Percentiles rank a stretch among this genome's conserved stretches.
Conservation (phyloP, 2,888 invertebrate genomes). For the Drosophila mettleri region DNA sequence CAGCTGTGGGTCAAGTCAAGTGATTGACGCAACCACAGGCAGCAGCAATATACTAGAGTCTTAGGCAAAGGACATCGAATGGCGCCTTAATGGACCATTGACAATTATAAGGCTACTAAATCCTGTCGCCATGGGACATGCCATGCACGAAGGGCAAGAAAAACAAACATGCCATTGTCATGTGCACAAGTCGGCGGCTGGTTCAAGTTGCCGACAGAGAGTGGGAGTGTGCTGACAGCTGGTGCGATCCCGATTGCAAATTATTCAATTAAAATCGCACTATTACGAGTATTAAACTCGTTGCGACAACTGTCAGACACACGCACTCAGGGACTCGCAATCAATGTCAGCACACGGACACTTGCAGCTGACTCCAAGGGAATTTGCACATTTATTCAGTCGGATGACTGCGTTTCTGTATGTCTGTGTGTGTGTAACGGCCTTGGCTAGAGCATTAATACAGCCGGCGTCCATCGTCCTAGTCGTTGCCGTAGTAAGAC, state of each 20-base stretch:
- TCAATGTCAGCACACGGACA: conserved; percentile 47
- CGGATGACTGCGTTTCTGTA: conserved; percentile 1
- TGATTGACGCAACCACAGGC: conserved; percentile 68
- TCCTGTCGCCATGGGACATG: conserved; percentile 49
- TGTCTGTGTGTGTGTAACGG: conserved; percentile 14
- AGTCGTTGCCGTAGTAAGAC: conserved; percentile 43
- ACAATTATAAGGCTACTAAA: conserved; percentile 78
- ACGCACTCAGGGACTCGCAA: conserved; percentile 48
- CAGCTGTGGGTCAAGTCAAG: conserved; percentile 36
- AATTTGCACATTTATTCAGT: conserved; percentile 34
- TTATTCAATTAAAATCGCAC: conserved; percentile 81
- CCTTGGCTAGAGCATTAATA: conserved; percentile 61
- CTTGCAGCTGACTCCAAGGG: conserved; percentile 19
- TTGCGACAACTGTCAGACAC: conserved; percentile 70
- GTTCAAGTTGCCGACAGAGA: conserved; percentile 11
- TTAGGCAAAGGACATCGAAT: conserved; percentile 24
- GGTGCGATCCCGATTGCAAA: conserved; percentile 52
- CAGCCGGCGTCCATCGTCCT: conserved; percentile 29
- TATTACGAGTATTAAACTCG: conserved; percentile 67
- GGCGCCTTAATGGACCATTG: conserved; percentile 69
- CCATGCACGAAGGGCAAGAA: conserved; percentile 1
- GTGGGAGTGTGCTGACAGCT: conserved; percentile 16
- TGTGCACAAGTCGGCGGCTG: conserved; percentile 37
- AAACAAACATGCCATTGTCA: conserved; percentile 55
- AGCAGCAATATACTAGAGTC: conserved; percentile 23